A percentile compares a stretch with the other conserved stretches of the same genome.
Conservation (phyloP, 2,888 invertebrate species). For the Lysandra coridon region DNA sequence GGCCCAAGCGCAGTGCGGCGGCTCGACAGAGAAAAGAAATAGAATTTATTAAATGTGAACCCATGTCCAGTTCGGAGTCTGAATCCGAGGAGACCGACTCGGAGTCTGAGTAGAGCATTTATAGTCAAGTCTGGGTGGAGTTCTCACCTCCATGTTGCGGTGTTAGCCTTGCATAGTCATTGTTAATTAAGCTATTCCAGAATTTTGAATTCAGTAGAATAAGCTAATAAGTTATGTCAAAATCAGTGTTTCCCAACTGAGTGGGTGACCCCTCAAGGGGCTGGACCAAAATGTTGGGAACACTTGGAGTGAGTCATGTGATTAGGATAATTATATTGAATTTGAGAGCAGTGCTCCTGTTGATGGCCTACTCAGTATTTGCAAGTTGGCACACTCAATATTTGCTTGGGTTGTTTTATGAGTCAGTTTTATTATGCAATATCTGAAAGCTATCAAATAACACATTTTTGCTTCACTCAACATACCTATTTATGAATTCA, state of each 20-base stretch:
- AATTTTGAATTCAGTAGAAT: constrained; percentile 12
- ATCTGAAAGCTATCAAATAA: background rate
- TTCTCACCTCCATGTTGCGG: background rate
- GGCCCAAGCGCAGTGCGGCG: background rate
- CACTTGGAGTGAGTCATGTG: background rate
- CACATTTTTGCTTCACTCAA: background rate
- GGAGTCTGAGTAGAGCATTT: constrained; percentile 35
- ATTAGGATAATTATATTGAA: background rate
- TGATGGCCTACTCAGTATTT: background rate
- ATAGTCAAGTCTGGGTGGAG: background rate
- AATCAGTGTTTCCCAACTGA: background rate
- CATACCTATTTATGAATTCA: background rate
- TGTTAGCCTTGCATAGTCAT: background rate
- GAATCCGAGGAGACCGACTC: constrained; percentile 47
- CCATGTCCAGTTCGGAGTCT: constrained; percentile 61
- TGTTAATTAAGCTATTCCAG: constrained; percentile 14
- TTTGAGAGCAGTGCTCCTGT: background rate
- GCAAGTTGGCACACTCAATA: background rate
- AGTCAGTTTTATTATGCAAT: background rate
- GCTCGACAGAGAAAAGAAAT: constrained; percentile 55
- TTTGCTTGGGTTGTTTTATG: background rate
- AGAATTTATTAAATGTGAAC: constrained; percentile 74
- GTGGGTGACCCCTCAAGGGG: background rate
- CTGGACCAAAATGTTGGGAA: background rate
- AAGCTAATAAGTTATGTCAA: background rate